A percentile compares a stretch with the other conserved stretches of the same genome.
Evolutionary conservation across 2,113 vertebrate species (phyloP).

Genomic region (Trichomycterus rosablanca): DNA sequence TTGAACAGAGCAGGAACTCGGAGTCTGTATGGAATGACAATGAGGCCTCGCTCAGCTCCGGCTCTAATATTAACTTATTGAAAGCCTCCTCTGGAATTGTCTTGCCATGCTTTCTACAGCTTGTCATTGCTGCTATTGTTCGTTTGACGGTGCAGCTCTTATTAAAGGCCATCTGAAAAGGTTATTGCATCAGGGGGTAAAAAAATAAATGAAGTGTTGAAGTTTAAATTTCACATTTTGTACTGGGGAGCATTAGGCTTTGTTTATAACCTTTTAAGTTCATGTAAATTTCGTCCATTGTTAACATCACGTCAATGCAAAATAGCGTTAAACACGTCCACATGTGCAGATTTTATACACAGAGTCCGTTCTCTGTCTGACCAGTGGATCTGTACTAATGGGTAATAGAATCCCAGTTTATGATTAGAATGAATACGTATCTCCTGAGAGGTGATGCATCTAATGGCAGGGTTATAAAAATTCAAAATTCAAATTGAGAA

Average conservation of each 20-base stretch:
- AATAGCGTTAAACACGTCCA: too few species aligned
- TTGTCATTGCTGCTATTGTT: slow-evolving; percentile 32
- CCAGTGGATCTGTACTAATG: too few species aligned
- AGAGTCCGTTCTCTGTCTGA: too few species aligned
- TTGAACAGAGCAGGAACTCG: slow-evolving; percentile 42
- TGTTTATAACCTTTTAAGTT: background rate
- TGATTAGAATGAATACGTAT: too few species aligned
- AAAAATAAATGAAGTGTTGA: slow-evolving; percentile 25
- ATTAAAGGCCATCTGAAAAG: slow-evolving; percentile 39
- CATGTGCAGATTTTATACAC: too few species aligned
- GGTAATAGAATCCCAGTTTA: too few species aligned
- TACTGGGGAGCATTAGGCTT: slow-evolving; percentile 12
- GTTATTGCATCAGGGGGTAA: slow-evolving; percentile 24
- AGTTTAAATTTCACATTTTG: slow-evolving; percentile 21
- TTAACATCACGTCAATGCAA: too few species aligned
- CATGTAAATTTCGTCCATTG: background rate
- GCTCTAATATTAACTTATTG: slow-evolving; percentile 43
- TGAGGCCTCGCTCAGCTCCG: slow-evolving; percentile 37
- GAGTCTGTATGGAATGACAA: slow-evolving; percentile 47
- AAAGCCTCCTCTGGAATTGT: slow-evolving; percentile 40
- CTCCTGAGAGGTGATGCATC: too few species aligned
- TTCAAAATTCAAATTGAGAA: too few species aligned
- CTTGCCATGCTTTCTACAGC: slow-evolving; percentile 37
- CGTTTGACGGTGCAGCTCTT: slow-evolving; percentile 37
- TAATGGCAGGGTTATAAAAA: too few species aligned